Evolutionary conservation across 2,888 invertebrate species (phyloP).

Genomic region (Tetheella fluctuosa): DNA sequence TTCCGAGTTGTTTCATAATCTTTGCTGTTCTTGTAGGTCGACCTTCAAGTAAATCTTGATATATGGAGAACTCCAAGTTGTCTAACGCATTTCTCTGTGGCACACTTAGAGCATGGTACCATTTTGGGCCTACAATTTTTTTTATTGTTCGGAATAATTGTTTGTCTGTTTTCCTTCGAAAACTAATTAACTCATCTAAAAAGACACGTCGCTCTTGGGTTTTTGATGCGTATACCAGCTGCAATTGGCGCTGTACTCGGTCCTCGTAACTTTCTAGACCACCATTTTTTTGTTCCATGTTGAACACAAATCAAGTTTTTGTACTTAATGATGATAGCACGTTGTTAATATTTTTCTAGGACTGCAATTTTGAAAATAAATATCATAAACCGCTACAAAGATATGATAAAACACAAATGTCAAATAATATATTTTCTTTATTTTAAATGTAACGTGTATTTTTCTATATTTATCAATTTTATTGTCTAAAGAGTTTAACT

Average conservation of each 20-base stretch:
- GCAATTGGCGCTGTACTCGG: slow-evolving; percentile 45
- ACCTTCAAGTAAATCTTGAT: slow-evolving; percentile 71
- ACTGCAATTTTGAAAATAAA: slow-evolving; percentile 65
- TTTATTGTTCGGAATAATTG: slow-evolving; percentile 41
- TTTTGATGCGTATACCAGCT: slow-evolving; percentile 58
- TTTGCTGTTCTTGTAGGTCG: slow-evolving; percentile 53
- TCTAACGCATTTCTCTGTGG: slow-evolving; percentile 64
- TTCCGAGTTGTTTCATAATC: slow-evolving; percentile 58
- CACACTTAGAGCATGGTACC: slow-evolving; percentile 74
- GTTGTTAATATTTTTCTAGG: slow-evolving; percentile 9
- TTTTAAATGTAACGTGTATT: too few species aligned
- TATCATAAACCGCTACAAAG: slow-evolving; percentile 7
- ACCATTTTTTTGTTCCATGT: slow-evolving; percentile 48
- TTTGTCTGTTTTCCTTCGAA: slow-evolving; percentile 49
- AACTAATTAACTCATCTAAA: slow-evolving; percentile 66
- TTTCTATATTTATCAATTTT: not conserved
- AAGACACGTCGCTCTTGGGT: slow-evolving; percentile 62
- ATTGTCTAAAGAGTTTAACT: not conserved
- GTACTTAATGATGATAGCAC: not conserved
- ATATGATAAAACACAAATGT: not conserved
- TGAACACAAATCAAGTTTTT: slow-evolving; percentile 13
- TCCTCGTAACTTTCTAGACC: slow-evolving; percentile 51
- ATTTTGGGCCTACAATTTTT: slow-evolving; percentile 60
- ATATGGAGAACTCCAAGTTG: slow-evolving; percentile 53
- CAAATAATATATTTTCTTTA: not conserved